Evolutionary conservation across 2,888 invertebrate genomes (phyloP).

Genomic region (Eutolmus rufibarbis): DNA sequence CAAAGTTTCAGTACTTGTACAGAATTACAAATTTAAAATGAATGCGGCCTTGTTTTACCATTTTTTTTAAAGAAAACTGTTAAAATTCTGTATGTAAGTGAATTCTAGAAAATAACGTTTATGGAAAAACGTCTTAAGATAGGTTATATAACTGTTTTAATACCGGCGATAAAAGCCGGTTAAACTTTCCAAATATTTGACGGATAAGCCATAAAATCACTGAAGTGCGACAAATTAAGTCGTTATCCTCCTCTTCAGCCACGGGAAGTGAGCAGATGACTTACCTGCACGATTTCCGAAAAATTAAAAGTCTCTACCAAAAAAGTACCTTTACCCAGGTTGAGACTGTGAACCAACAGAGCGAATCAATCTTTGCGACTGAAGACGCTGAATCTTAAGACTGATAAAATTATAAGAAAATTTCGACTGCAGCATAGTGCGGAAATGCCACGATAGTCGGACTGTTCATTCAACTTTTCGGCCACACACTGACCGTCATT

Average conservation of each 20-base stretch:
- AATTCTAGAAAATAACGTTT: neutral
- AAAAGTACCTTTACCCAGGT: neutral
- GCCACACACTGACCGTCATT: neutral
- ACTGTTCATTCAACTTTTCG: conserved; percentile 10
- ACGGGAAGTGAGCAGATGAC: neutral
- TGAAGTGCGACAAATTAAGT: conserved; percentile 8
- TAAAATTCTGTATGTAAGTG: neutral
- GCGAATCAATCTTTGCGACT: neutral
- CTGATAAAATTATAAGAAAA: neutral
- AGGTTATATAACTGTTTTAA: neutral
- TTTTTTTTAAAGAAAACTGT: neutral
- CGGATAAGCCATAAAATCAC: neutral
- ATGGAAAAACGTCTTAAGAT: neutral
- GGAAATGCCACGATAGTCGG: neutral
- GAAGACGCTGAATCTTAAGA: neutral
- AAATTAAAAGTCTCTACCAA: neutral
- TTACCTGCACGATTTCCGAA: neutral
- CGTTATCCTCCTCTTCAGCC: neutral
- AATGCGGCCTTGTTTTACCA: neutral
- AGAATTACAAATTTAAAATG: neutral
- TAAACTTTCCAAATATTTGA: neutral
- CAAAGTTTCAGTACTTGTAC: neutral
- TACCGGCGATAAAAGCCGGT: neutral
- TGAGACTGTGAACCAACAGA: neutral
- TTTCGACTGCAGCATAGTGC: neutral